phyloP scores from a whole-genome alignment of 2,113 vertebrate genomes.

The Butastur rufipennis region DNA sequence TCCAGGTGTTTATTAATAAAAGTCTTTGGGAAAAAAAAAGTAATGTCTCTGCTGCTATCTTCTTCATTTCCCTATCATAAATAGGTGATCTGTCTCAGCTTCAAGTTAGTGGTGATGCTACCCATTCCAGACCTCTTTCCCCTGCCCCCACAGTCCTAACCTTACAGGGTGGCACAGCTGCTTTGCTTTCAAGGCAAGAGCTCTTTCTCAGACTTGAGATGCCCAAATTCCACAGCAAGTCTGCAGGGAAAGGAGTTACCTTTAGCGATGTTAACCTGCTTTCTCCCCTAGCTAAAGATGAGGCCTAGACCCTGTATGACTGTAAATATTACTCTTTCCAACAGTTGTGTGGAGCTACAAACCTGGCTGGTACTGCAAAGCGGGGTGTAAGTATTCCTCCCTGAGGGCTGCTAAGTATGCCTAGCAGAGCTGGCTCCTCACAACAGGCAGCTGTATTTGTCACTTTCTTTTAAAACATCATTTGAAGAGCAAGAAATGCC shows the following conservation, averaged over 20 bases:
- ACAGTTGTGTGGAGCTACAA: background rate
- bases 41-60: background rate
- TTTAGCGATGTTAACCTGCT: background rate
- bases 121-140: background rate
- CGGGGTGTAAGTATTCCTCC: background rate
- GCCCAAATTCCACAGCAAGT: background rate
- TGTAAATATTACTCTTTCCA: background rate
- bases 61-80: background rate
- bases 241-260: background rate
- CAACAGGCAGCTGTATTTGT: background rate
- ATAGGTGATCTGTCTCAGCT: background rate
- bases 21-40: background rate
- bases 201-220: background rate
- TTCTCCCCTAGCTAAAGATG: background rate
- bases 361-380: background rate
- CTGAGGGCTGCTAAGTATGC: background rate
- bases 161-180: background rate
- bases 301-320: background rate
- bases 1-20: constrained; percentile 68
- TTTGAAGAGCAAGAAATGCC: background rate
- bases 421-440: background rate
- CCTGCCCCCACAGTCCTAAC: fast-evolving
- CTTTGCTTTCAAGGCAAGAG: background rate
- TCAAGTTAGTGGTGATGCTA: background rate
- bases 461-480: background rate